These are phyloP conservation scores for Blastomussa wellsi DNA, from an alignment of 92 coral and sea anemone genomes.

Conservation along the genomic window DNA sequence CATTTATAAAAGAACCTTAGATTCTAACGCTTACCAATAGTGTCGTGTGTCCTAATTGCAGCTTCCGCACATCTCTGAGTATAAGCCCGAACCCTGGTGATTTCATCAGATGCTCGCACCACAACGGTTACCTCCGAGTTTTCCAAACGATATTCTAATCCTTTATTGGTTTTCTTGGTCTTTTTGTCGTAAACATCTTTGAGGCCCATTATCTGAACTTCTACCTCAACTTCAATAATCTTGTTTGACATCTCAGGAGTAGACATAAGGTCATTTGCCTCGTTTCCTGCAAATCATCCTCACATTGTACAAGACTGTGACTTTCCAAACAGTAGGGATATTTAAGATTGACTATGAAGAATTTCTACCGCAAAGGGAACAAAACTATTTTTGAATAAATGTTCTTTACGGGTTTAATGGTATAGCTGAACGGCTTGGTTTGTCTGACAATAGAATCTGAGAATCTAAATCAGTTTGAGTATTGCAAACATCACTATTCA, in stretches of 20 bases:
- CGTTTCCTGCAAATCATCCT: not conserved
- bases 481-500: not conserved
- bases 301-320: not conserved
- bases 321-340: not conserved
- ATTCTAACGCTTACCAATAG: constrained; percentile 46
- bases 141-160: constrained; percentile 55
- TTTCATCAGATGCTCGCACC: constrained; percentile 38
- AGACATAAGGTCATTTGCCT: not conserved
- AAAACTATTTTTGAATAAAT: not conserved
- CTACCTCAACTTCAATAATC: constrained; percentile 9
- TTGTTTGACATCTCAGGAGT: not conserved
- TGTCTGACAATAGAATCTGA: not conserved
- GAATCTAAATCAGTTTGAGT: not conserved
- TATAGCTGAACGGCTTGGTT: not conserved
- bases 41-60: constrained; percentile 61
- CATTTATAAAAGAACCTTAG: not conserved
- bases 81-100: constrained; percentile 54
- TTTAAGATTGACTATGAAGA: not conserved
- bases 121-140: constrained; percentile 56
- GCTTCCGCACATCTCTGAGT: constrained; percentile 80
- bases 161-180: constrained; percentile 50
- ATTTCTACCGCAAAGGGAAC: not conserved
- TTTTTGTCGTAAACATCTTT: constrained; percentile 66
- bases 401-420: not conserved
- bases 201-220: constrained; percentile 51